phyloP scores from a whole-genome alignment of 2,797 vertebrate species.

The Bradypodion ventrale region DNA sequence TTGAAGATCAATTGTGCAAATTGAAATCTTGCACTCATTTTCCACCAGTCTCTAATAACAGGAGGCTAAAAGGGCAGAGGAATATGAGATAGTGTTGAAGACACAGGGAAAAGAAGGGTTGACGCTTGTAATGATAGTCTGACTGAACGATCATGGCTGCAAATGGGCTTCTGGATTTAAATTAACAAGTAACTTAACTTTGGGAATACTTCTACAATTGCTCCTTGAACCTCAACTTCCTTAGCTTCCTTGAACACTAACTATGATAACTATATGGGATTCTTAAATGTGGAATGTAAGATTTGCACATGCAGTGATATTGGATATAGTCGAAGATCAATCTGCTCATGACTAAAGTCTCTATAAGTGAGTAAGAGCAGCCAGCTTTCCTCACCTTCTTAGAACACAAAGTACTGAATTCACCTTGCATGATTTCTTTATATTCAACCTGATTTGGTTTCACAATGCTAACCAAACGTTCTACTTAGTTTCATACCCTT shows the following conservation, averaged over 20 bases:
- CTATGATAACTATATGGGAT: neutral
- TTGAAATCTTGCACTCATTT: neutral
- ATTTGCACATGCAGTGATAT: no score
- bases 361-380: neutral
- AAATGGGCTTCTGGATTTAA: neutral
- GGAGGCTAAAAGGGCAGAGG: no score
- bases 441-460: neutral
- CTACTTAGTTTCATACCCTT: slow-evolving; percentile 59
- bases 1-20: neutral
- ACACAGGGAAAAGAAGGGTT: neutral
- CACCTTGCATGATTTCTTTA: neutral
- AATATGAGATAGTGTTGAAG: neutral
- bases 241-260: neutral
- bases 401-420: neutral
- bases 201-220: neutral
- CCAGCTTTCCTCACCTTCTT: neutral
- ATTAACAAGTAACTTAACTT: neutral
- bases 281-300: neutral
- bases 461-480: neutral
- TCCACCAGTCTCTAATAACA: neutral
- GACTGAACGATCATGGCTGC: neutral
- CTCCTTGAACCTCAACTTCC: neutral
- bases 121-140: neutral
- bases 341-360: neutral
- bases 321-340: neutral